Evolutionary conservation across 2,797 vertebrate genomes (phyloP), one percentile per base, ranked within the genome.

Genomic region (Hippopotamyrus pictus): DNA sequence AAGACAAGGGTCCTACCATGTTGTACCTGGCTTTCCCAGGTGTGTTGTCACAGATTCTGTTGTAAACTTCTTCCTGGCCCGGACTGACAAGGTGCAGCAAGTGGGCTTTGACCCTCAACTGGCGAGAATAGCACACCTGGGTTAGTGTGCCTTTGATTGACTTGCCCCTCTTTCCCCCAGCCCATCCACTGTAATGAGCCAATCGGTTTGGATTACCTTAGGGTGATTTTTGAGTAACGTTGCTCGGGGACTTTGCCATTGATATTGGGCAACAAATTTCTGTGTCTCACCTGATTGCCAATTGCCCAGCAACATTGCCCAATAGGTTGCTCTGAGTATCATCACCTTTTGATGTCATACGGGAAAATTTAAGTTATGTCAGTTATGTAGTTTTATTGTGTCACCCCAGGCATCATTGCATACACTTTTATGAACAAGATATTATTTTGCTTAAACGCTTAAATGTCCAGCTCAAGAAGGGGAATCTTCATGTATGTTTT

Each of bases 21-120:
- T 86, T 85, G 1, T 99, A 0, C 88, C 95, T 0, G 97, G 96
- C 4, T 98, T 97, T 91, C 97, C 97, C 0, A 94, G 92, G 91
- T 99, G 97, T 8, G 97, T 99, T 19, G 96, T 98, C 44, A 94
- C 97, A 0, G 98, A 99, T n/a, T 97, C 95, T 0, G 96, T 98
- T 1, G 96, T 98, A 59, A 99, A 99, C 94, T 99, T 99, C 93
- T 99, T 99, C 92, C 94, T 99, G 94, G 98, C 94, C 6, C 95
- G 93, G 33, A 98, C 97, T 0, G 95, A 97, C 50, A 97, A 97
- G 92, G 92, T 98, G 83, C 96, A 92, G 8, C 95, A 97, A 90
- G 97, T 96, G 25, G 97, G 97, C 33, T 99, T 99, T 79, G 96
- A 98, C 90, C 97, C 98, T 0, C 96, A 95, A 0, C 92, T 98